Evolutionary conservation across 2,113 vertebrate species (phyloP).

Genomic region (Cisticola juncidis): DNA sequence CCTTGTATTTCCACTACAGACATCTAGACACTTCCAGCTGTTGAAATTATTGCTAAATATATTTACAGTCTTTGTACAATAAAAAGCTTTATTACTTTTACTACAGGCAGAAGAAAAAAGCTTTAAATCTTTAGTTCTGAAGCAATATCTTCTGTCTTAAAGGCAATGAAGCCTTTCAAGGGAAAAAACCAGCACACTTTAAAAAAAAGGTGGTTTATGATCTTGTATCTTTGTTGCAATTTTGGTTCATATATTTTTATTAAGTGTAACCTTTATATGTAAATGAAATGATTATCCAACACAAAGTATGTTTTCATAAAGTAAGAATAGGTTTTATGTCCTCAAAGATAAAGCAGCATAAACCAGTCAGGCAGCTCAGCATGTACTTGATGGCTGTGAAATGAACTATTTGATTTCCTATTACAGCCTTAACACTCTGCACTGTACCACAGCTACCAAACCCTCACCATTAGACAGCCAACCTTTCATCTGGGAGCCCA

Average conservation of each 20-base stretch:
- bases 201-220: slow-evolving; percentile 62
- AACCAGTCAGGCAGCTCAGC: slow-evolving; percentile 58
- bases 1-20: slow-evolving; percentile 60
- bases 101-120: slow-evolving; percentile 66
- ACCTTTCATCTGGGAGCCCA: slow-evolving; percentile 33
- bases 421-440: slow-evolving; percentile 35
- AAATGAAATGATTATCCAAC: slow-evolving; percentile 75
- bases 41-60: slow-evolving; percentile 73
- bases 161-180: slow-evolving; percentile 71
- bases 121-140: slow-evolving; percentile 76
- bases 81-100: slow-evolving; percentile 75
- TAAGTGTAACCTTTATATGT: slow-evolving; percentile 69
- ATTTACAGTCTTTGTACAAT: slow-evolving; percentile 73
- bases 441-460: slow-evolving; percentile 33
- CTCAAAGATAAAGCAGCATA: slow-evolving; percentile 64
- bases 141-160: slow-evolving; percentile 70
- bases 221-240: slow-evolving; percentile 50
- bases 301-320: slow-evolving; percentile 72
- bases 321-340: slow-evolving; percentile 65
- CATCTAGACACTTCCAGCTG: slow-evolving; percentile 59
- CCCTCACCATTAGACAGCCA: background rate
- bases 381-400: slow-evolving; percentile 53
- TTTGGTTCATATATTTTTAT: slow-evolving; percentile 72
- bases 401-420: slow-evolving; percentile 72
- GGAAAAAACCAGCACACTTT: slow-evolving; percentile 22